phyloP scores from a whole-genome alignment of 2,113 vertebrate genomes.

The Austrofundulus limnaeus region DNA sequence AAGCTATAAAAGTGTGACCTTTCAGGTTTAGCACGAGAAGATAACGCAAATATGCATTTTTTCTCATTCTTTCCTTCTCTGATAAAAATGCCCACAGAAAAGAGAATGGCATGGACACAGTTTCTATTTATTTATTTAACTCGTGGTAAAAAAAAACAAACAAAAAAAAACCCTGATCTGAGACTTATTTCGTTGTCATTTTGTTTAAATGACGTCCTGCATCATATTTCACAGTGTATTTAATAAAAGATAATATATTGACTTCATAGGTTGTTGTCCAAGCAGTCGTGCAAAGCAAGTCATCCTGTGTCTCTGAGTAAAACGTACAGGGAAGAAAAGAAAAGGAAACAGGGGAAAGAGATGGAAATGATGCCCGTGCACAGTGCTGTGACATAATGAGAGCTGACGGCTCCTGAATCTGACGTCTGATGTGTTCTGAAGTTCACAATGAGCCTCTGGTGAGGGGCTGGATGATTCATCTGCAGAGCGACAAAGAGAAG shows the following conservation, averaged over 20 bases:
- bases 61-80: background rate
- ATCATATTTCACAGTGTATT: background rate
- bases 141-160: background rate
- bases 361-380: constrained; percentile 47
- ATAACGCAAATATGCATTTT: constrained; percentile 45
- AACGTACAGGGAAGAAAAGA: constrained; percentile 6
- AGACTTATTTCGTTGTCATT: background rate
- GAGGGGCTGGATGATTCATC: constrained; percentile 75
- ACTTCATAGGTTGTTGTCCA: background rate
- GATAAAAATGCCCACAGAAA: constrained; percentile 5
- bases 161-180: too few species aligned
- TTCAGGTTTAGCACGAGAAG: constrained; percentile 10
- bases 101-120: constrained; percentile 6
- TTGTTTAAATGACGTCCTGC: background rate
- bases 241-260: background rate
- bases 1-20: constrained; percentile 39
- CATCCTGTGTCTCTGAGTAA: constrained; percentile 26
- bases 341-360: constrained; percentile 21
- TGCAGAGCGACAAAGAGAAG: constrained; percentile 43
- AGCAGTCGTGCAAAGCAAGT: constrained; percentile 25
- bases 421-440: constrained; percentile 81
- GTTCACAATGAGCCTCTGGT: constrained; percentile 82
- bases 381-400: constrained; percentile 71
- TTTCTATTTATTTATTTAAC: background rate
- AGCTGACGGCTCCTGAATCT: constrained; percentile 76